Evolutionary conservation across 1,140 invertebrate genomes (phyloP), one percentile per base, ranked within the genome.

Genomic region (Oreohelix idahoensis): DNA sequence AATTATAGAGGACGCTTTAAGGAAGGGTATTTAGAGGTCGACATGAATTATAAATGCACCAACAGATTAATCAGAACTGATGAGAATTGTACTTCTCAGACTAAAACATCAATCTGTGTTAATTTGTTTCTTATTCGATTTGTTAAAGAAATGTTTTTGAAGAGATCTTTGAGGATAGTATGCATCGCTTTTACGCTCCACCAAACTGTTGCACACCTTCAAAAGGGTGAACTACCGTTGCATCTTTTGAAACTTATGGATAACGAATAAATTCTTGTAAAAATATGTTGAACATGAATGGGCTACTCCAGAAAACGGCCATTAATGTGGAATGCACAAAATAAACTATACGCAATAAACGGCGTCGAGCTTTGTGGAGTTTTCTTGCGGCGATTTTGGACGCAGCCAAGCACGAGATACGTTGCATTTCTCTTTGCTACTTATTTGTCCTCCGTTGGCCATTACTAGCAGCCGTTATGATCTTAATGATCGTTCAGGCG

Each of bases 401-500:
- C 20, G 63, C 63, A 66, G 63, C 63, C 63, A 66, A 32, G 63
- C 63, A 66, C n/a, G 29, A 66, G 63, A 66, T 15, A 66, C 32
- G 63, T 32, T 66, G 63, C 63, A 32, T 29, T 66, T 66, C 29
- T 23, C n/a, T 66, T 29, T 66, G 17, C 10, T 58, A 58, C 20
- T 20, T 58, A 10, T 58, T 58, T 58, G 53, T 58, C 29, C 63
- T 66, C 29, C 11, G n/a, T 1, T 32, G 23, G 63, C 63, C n/a
- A 66, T 66, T 32, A 66, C n/a, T 11, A n/a, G 63, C 8, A 8
- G 63, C 63, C 63, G 63, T 66, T 66, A 66, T 66, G 29, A 29
- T 66, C 29, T 66, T 8, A 8, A 32, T 35, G 63, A 17, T 66
- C 63, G 63, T 66, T 66, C 63, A 66, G 63, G 63, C 63, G 63